These are phyloP conservation scores for Homarus gammarus DNA, from an alignment of 2,888 invertebrate species.

Conservation along the genomic window DNA sequence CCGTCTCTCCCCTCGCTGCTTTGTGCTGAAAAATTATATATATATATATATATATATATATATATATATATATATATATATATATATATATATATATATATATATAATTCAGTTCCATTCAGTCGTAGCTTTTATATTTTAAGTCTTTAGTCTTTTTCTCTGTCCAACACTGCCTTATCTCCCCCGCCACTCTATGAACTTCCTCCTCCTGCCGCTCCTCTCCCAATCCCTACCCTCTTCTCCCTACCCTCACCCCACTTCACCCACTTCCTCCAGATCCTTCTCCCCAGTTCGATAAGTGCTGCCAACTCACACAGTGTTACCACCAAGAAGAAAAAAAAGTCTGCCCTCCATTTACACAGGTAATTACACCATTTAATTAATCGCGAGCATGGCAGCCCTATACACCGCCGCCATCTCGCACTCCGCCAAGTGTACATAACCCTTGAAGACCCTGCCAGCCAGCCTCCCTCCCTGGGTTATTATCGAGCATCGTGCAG, in stretches of 20 bases:
- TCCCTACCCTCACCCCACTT: background rate
- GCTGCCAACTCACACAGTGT: background rate
- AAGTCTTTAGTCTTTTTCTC: no score
- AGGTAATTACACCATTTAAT: background rate
- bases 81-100: conserved; percentile 7
- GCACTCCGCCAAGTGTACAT: background rate
- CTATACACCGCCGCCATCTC: background rate
- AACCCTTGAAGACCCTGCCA: background rate
- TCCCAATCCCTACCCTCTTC: background rate
- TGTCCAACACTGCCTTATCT: no score
- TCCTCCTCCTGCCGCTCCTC: background rate
- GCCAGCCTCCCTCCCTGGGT: background rate
- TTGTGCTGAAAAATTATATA: background rate
- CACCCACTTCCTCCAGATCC: background rate
- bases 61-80: background rate
- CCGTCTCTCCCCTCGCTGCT: no score
- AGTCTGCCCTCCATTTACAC: background rate
- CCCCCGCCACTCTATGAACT: background rate
- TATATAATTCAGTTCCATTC: background rate
- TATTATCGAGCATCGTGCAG: conserved; percentile 53
- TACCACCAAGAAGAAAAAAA: background rate
- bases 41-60: background rate
- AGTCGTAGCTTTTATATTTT: no score
- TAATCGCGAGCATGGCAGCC: background rate
- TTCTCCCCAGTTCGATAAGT: background rate